Percentiles rank a stretch among this genome's conserved stretches.
These are phyloP conservation scores for Cariama cristata DNA, from an alignment of 2,113 vertebrate species.

Conservation along the genomic window DNA sequence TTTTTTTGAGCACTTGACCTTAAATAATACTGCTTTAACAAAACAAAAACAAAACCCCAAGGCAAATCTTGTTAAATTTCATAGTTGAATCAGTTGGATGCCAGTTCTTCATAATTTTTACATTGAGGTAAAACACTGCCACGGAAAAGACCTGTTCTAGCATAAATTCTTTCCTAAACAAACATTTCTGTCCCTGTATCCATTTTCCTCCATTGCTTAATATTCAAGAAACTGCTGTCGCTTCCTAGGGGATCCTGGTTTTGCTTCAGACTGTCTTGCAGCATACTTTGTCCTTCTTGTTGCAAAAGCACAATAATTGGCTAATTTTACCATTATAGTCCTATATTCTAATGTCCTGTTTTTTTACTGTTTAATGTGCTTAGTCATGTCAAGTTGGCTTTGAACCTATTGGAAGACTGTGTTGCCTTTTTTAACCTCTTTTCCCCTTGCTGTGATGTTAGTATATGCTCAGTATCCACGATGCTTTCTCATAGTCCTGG, in stretches of 20 bases:
- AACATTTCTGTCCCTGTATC: background rate
- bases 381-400: background rate
- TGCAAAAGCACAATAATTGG: background rate
- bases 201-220: background rate
- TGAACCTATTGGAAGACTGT: background rate
- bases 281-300: background rate
- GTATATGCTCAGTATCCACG: accelerated
- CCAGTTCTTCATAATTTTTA: background rate
- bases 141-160: background rate
- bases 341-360: background rate
- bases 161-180: background rate
- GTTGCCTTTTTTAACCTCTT: background rate
- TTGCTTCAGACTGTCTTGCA: background rate
- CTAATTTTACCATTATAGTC: background rate
- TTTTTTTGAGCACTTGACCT: background rate
- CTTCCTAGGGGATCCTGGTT: background rate
- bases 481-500: background rate
- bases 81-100: background rate
- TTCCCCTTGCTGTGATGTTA: background rate
- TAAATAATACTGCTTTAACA: background rate
- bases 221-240: background rate
- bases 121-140: background rate
- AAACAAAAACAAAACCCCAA: background rate
- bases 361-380: background rate
- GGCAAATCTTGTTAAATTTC: background rate